These are phyloP conservation scores for Scalopus aquaticus DNA, from an alignment of 2,113 vertebrate genomes.

Conservation along the genomic window DNA sequence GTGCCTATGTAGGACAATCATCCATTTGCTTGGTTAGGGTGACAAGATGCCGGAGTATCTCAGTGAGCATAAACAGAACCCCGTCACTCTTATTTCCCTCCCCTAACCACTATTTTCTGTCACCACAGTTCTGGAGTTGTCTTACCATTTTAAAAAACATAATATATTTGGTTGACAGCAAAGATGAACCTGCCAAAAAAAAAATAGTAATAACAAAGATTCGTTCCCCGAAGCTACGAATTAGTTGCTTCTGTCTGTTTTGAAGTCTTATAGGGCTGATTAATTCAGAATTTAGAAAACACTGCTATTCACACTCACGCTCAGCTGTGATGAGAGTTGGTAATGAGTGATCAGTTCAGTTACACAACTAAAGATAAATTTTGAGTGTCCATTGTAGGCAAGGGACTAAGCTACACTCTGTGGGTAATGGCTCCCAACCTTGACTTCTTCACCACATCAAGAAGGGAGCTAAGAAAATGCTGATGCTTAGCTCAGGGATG, in stretches of 20 bases:
- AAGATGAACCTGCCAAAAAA: not conserved
- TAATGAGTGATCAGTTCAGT: not conserved
- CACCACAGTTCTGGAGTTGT: not conserved
- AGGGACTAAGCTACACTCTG: not conserved
- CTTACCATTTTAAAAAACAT: not conserved
- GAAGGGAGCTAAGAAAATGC: not conserved
- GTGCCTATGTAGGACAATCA: not conserved
- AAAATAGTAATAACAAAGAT: conserved; percentile 3
- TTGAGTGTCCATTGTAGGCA: not conserved
- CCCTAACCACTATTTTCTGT: not conserved
- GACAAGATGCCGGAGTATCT: not conserved
- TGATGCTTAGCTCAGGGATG: not conserved
- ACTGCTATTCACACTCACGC: not conserved
- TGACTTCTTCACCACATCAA: not conserved
- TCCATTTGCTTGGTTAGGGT: not conserved
- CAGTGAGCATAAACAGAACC: not conserved
- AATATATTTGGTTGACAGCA: conserved; percentile 32
- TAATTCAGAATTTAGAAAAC: conserved; percentile 53
- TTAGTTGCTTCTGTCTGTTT: conserved; percentile 40
- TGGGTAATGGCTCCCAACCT: not conserved
- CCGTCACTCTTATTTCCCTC: not conserved
- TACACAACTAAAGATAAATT: not conserved
- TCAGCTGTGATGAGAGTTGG: not conserved
- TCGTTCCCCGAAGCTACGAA: conserved; percentile 48
- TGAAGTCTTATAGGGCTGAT: conserved; percentile 8